Percentiles rank a stretch among this genome's conserved stretches.
Conservation (phyloP, 1,140 invertebrate genomes). For the Papilio aristodemus region DNA sequence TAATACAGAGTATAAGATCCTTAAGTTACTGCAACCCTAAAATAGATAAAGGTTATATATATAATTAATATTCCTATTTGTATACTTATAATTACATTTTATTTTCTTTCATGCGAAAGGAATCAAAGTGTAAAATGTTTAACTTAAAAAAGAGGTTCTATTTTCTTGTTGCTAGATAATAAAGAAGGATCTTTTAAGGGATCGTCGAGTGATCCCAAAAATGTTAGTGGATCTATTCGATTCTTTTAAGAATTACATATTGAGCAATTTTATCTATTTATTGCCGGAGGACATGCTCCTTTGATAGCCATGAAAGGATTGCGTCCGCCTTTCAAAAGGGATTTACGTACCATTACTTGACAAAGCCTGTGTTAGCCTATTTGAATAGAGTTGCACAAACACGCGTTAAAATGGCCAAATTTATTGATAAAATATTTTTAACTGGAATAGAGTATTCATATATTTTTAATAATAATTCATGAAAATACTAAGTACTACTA, state of each 20-base stretch:
- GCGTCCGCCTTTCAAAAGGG: constrained; percentile 45
- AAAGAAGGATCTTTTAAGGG: constrained; percentile 47
- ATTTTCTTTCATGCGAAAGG: too few relatives aligned
- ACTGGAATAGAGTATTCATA: neutral
- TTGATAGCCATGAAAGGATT: constrained; percentile 59
- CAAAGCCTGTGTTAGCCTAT: constrained; percentile 33
- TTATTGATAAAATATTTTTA: constrained; percentile 19
- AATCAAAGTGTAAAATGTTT: too few relatives aligned
- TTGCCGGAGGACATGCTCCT: constrained; percentile 49
- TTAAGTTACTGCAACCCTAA: too few relatives aligned
- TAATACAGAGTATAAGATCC: too few relatives aligned
- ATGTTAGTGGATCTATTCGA: constrained; percentile 53
- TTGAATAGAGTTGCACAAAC: constrained; percentile 20
- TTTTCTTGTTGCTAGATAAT: constrained; percentile 43
- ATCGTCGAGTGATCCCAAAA: constrained; percentile 50
- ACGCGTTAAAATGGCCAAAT: neutral
- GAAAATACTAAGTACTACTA: too few relatives aligned
- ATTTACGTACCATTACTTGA: constrained; percentile 47
- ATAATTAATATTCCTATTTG: too few relatives aligned
- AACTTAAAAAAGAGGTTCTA: constrained; percentile 41
- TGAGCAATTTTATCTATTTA: constrained; percentile 55
- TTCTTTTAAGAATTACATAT: constrained; percentile 58
- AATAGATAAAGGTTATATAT: too few relatives aligned
- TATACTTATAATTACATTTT: too few relatives aligned
- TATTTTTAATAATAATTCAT: neutral